These are phyloP conservation scores for Centruroides sculpturatus DNA, from an alignment of 1,140 invertebrate species.

Conservation along the genomic window DNA sequence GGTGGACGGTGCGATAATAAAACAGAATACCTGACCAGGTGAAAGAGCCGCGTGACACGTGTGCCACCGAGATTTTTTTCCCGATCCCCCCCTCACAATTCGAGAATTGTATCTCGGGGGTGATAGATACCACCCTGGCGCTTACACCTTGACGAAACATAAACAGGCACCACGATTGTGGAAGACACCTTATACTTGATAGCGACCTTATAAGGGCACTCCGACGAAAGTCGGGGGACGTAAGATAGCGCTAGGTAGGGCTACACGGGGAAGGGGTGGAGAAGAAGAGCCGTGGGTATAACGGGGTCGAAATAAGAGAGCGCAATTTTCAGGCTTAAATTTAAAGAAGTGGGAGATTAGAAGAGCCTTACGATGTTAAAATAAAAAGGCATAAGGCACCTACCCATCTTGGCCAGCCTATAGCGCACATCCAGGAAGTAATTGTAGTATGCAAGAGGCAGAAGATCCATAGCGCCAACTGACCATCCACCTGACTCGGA, in stretches of 20 bases:
- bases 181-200: background rate
- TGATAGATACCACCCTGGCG: no score
- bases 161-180: no score
- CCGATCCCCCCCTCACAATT: no score
- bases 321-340: background rate
- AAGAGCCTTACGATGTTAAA: no score
- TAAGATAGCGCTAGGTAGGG: background rate
- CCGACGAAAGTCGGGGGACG: background rate
- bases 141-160: no score
- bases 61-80: no score
- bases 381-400: background rate
- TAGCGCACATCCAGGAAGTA: conserved; percentile 18
- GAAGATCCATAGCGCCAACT: conserved; percentile 12
- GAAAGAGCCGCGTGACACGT: no score
- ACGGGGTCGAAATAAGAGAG: background rate
- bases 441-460: conserved; percentile 17
- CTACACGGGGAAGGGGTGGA: background rate
- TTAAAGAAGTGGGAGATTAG: no score
- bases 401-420: conserved; percentile 18
- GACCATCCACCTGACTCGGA: background rate
- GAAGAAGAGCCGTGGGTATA: background rate
- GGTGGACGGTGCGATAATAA: no score
- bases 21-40: no score
- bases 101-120: no score
- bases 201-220: background rate